A percentile compares a stretch with the other conserved stretches of the same genome.
Conservation (phyloP, 1,140 invertebrate genomes). For the Papilio xuthus region DNA sequence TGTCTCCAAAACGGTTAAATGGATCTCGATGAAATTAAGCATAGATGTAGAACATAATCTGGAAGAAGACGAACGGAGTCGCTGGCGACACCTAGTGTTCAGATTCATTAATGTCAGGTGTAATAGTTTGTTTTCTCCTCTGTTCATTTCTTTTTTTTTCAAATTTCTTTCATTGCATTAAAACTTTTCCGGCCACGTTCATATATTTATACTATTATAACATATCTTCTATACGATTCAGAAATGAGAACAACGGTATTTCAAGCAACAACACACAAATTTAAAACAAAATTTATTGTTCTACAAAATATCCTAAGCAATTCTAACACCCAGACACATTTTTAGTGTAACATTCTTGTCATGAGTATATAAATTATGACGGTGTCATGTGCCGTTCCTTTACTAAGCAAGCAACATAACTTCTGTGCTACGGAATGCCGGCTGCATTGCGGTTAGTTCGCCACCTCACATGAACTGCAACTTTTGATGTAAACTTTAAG, state of each 20-base stretch:
- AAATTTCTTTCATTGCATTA: too few relatives aligned
- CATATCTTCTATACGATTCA: too few relatives aligned
- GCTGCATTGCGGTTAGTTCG: conserved; percentile 29
- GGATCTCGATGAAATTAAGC: too few relatives aligned
- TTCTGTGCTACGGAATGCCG: conserved; percentile 30
- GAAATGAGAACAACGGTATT: not conserved
- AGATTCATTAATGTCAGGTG: too few relatives aligned
- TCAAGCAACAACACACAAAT: not conserved
- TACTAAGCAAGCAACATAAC: conserved; percentile 24
- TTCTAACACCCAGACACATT: not conserved
- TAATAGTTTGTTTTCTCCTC: too few relatives aligned
- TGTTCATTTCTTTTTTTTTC: too few relatives aligned
- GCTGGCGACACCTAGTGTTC: too few relatives aligned
- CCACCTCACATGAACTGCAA: conserved; percentile 34
- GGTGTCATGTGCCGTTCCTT: conserved; percentile 35
- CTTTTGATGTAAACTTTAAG: conserved; percentile 25
- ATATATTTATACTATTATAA: too few relatives aligned
- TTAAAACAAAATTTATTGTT: not conserved
- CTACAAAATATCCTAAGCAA: not conserved
- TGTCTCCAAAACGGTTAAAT: too few relatives aligned
- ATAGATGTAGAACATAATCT: too few relatives aligned
- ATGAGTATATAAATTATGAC: conserved; percentile 23
- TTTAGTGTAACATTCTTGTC: conserved; percentile 21
- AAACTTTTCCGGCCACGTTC: too few relatives aligned
- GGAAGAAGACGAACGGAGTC: too few relatives aligned